Evolutionary conservation across 2,888 invertebrate genomes (phyloP), one percentile per base, ranked within the genome.

Genomic region (Pristionchus maxplancki): DNA sequence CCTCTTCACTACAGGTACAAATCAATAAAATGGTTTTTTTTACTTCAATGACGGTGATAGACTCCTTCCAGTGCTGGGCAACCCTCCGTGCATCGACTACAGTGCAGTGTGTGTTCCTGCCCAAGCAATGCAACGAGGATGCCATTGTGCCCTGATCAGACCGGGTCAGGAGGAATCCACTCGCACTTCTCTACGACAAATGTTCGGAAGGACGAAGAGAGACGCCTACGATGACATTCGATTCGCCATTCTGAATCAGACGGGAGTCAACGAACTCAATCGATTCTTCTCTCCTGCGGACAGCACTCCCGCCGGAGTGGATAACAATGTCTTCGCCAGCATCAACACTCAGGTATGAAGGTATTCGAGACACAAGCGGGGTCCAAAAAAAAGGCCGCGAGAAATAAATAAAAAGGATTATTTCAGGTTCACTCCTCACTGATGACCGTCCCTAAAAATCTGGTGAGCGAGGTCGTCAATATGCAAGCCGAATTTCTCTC

Each of bases 191-290:
- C n/a, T n/a, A n/a, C n/a, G n/a, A n/a, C n/a, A n/a, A n/a, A n/a
- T n/a, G n/a, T n/a, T n/a, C n/a, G n/a, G n/a, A n/a, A 24, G 62
- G n/a, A 62, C n/a, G 9, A 62, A 62, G 28, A n/a, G 62, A 62
- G 71, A 87, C 40, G 31, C 48, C 28, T 50, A 28, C 40, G 87
- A 87, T 28, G 87, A 87, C 48, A 87, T 87, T 15, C 40, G 71
- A 48, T 87, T 87, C 28, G 67, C 40, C 24, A 87, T 87, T 48
- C 71, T 87, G 3, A 13, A 71, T 15, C 87, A 87, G 71, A 87
- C 44, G 50, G 71, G 87, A 3, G 50, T 71, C 13, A n/a, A 87
- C 37, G 87, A 87, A 71, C 87, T 87, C 28, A 87, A 87, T 74
- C 67, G 87, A 40, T 87, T 87, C 50, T 62, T 62, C 24, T 28